Percentiles rank a stretch among this genome's conserved stretches.
phyloP scores from a whole-genome alignment of 2,888 invertebrate genomes.

The Rugalucina vietnamica region DNA sequence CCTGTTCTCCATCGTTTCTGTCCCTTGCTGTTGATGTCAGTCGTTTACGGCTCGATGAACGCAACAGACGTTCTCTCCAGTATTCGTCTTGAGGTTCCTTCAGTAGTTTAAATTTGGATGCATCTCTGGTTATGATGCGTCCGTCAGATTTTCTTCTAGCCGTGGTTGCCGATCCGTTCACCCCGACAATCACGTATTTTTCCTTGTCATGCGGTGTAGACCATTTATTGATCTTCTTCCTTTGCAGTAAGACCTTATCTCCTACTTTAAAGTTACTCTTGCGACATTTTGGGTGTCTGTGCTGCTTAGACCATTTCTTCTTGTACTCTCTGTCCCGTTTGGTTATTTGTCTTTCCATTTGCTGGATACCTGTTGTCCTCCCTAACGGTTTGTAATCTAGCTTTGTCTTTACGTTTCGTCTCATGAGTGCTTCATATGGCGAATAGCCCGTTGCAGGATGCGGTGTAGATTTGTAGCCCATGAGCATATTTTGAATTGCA shows the following conservation, averaged over 20 bases:
- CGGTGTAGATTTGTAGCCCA: conserved; percentile 43
- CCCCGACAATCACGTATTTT: conserved; percentile 17
- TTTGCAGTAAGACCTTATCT: conserved; percentile 28
- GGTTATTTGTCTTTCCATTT: conserved; percentile 5
- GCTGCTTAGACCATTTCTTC: conserved; percentile 12
- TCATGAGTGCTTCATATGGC: conserved; percentile 35
- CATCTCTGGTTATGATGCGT: background rate
- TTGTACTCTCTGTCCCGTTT: conserved; percentile 25
- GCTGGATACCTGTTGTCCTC: background rate
- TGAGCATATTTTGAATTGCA: background rate
- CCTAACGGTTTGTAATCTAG: background rate
- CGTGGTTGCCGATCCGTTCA: conserved; percentile 34
- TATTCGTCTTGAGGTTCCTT: conserved; percentile 5
- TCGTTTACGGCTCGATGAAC: background rate
- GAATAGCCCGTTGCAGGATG: conserved; percentile 39
- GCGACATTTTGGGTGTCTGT: conserved; percentile 8
- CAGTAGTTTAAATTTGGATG: conserved; percentile 3
- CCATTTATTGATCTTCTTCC: conserved; percentile 23
- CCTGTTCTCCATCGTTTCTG: no score
- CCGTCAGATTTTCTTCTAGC: conserved; percentile 30
- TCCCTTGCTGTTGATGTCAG: no score
- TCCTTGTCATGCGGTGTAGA: conserved; percentile 23
- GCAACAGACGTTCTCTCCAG: conserved; percentile 13
- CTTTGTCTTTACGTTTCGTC: conserved; percentile 28
- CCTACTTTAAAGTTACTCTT: background rate